Percentiles rank a stretch among this genome's conserved stretches.
phyloP scores from a whole-genome alignment of 2,113 vertebrate species.

The Myrmophylax atrothorax region DNA sequence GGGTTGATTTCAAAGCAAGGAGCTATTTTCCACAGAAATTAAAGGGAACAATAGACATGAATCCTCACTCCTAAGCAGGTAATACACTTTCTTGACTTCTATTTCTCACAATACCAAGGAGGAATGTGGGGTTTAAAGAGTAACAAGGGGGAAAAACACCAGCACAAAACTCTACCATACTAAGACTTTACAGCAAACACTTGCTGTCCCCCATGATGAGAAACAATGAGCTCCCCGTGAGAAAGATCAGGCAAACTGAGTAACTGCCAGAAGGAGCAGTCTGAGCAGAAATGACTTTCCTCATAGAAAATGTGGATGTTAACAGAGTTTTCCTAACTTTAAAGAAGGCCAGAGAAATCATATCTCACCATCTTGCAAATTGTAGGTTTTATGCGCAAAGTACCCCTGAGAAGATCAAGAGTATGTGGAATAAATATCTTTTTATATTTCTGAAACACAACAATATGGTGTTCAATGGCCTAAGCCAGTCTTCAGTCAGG shows the following conservation, averaged over 20 bases:
- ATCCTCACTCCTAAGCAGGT: background rate
- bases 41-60: background rate
- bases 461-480: background rate
- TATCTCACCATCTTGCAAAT: background rate
- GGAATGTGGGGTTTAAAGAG: background rate
- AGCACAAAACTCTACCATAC: background rate
- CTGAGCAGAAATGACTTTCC: background rate
- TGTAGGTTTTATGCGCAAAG: background rate
- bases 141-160: rapidly evolving
- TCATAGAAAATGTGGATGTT: background rate
- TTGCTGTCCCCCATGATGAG: background rate
- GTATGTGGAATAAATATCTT: background rate
- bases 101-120: background rate
- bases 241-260: background rate
- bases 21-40: background rate
- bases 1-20: background rate
- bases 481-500: background rate
- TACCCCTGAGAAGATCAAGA: background rate
- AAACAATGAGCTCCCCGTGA: background rate
- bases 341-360: background rate
- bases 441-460: background rate
- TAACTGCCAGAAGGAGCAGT: background rate
- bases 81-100: background rate
- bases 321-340: background rate
- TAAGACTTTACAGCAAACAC: background rate